These are phyloP conservation scores for Gymnosoma rotundatum DNA, from an alignment of 2,888 invertebrate species.

Conservation along the genomic window DNA sequence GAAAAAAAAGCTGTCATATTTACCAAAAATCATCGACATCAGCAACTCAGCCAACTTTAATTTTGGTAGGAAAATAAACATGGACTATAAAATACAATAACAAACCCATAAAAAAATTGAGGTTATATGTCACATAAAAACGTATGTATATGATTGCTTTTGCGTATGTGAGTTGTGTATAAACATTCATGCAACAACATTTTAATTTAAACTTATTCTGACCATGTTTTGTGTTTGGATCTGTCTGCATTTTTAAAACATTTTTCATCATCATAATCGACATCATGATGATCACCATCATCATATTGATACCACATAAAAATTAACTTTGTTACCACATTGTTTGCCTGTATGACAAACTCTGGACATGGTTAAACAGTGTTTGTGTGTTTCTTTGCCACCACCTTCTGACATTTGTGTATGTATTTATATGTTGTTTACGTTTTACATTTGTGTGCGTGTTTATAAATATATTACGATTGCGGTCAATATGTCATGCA, in stretches of 20 bases:
- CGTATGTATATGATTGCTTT: not conserved
- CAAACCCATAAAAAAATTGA: not conserved
- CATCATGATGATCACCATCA: constrained; percentile 36
- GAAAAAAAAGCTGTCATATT: constrained; percentile 60
- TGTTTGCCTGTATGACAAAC: constrained; percentile 68
- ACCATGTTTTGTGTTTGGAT: constrained; percentile 60
- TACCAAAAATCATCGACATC: constrained; percentile 62
- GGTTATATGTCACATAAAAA: not conserved
- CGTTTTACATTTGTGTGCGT: constrained; percentile 16
- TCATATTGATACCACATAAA: constrained; percentile 67
- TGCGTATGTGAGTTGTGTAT: not conserved
- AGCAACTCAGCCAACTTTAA: constrained; percentile 62
- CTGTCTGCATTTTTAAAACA: constrained; percentile 64
- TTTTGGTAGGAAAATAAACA: constrained; percentile 41
- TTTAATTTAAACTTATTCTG: constrained; percentile 69
- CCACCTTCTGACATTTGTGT: not conserved
- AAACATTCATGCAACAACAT: constrained; percentile 56
- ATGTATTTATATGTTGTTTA: not conserved
- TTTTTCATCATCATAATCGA: constrained; percentile 57
- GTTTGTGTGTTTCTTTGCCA: not conserved
- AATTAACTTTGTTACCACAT: constrained; percentile 70
- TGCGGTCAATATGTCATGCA: constrained; percentile 73
- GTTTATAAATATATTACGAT: constrained; percentile 63
- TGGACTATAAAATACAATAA: not conserved
- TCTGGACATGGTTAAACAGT: constrained; percentile 45